Percentiles rank a stretch among this genome's conserved stretches.
Conservation (phyloP, 2,888 invertebrate genomes). For the Doris montereyensis region DNA sequence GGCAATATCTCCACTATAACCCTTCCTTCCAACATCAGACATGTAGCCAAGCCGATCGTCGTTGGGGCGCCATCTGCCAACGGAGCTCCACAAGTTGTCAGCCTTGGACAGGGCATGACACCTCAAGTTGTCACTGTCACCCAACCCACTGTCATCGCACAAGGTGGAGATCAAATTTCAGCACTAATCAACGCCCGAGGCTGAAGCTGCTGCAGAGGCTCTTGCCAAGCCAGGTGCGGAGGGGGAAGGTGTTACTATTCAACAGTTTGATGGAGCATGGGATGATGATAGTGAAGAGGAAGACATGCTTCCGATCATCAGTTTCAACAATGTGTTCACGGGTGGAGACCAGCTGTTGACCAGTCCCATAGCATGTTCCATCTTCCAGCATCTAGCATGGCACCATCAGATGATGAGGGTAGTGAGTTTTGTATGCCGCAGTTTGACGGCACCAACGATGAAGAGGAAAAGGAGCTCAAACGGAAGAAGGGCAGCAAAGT, state of each 20-base stretch:
- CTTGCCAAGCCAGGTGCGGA: neutral
- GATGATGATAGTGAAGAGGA: constrained; percentile 30
- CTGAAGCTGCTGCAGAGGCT: constrained; percentile 33
- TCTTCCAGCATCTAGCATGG: too few relatives aligned
- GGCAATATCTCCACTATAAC: constrained; percentile 70
- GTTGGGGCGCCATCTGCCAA: constrained; percentile 42
- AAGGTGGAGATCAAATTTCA: constrained; percentile 32
- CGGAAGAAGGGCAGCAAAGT: constrained; percentile 30
- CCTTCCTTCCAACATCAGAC: constrained; percentile 79
- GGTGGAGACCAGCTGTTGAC: too few relatives aligned
- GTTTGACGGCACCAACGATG: constrained; percentile 43
- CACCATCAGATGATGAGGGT: too few relatives aligned
- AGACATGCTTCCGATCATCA: too few relatives aligned
- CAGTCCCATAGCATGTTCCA: too few relatives aligned
- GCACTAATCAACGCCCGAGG: constrained; percentile 30
- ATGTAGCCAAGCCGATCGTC: constrained; percentile 68
- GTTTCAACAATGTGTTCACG: too few relatives aligned
- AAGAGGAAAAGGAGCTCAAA: constrained; percentile 41
- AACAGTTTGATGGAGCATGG: constrained; percentile 35
- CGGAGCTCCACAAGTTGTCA: constrained; percentile 36
- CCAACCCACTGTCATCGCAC: constrained; percentile 2
- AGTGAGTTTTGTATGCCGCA: constrained; percentile 34
- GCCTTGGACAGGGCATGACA: constrained; percentile 24
- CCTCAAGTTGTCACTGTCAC: constrained; percentile 33
- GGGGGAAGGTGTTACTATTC: neutral